Evolutionary conservation across 2,113 vertebrate genomes (phyloP).

Genomic region (rat (Rattus norvegicus)): GRCr8 NC_086020.1:225683001-225683500

Average conservation of each 20-base stretch:
- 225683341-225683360: slow-evolving; percentile 10
- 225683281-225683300: background rate
- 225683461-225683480: background rate
- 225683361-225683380: background rate
- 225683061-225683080: background rate
- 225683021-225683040: background rate
- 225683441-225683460: slow-evolving; percentile 7
- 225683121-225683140: background rate
- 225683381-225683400: slow-evolving; percentile 32
- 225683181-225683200: slow-evolving; percentile 21
- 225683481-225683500: background rate
- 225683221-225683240: background rate
- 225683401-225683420: background rate
- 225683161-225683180: background rate
- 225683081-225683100: background rate
- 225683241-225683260: background rate
- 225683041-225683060: background rate
- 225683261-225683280: background rate
- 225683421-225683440: background rate
- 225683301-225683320: background rate
- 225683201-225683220: background rate
- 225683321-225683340: slow-evolving; percentile 1
- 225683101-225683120: slow-evolving; percentile 2
- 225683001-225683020: background rate
- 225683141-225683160: slow-evolving; percentile 17